Evolutionary conservation across 2,113 vertebrate species (phyloP).

Genomic region (Sinosuthora webbiana): DNA sequence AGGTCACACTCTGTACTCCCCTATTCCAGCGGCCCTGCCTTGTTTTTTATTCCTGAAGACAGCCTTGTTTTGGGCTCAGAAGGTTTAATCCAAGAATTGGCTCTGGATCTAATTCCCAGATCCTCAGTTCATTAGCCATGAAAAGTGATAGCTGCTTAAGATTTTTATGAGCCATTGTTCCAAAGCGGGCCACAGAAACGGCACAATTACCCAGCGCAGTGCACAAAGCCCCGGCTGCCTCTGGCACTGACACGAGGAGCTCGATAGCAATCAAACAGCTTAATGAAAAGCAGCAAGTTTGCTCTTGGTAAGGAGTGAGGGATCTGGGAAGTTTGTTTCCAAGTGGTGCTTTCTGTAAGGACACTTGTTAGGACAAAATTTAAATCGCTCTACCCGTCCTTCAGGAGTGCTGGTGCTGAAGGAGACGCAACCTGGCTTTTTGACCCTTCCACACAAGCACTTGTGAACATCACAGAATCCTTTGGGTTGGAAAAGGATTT

Average conservation of each 20-base stretch:
- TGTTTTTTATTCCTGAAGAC: constrained; percentile 44
- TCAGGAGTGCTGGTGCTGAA: not conserved
- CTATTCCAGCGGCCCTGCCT: not conserved
- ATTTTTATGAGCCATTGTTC: constrained; percentile 66
- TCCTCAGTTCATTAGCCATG: constrained; percentile 71
- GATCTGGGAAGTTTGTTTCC: constrained; percentile 38
- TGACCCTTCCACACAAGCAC: not conserved
- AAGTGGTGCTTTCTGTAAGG: constrained; percentile 49
- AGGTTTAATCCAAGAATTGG: constrained; percentile 65
- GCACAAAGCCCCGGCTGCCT: constrained; percentile 36
- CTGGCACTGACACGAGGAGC: constrained; percentile 28
- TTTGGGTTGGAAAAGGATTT: not conserved
- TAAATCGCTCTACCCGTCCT: not conserved
- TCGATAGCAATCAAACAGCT: constrained; percentile 51
- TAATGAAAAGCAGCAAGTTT: constrained; percentile 55
- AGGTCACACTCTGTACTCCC: constrained; percentile 31
- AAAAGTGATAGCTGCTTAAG: constrained; percentile 70
- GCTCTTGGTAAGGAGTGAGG: constrained; percentile 37
- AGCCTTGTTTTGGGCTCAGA: constrained; percentile 51
- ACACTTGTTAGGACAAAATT: constrained; percentile 37
- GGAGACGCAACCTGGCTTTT: not conserved
- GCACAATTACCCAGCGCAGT: constrained; percentile 30
- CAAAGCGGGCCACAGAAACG: constrained; percentile 43
- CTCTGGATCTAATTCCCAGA: constrained; percentile 68
- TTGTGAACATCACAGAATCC: not conserved